phyloP scores from a whole-genome alignment of 2,888 invertebrate genomes.

The Metopia argyrocephala region DNA sequence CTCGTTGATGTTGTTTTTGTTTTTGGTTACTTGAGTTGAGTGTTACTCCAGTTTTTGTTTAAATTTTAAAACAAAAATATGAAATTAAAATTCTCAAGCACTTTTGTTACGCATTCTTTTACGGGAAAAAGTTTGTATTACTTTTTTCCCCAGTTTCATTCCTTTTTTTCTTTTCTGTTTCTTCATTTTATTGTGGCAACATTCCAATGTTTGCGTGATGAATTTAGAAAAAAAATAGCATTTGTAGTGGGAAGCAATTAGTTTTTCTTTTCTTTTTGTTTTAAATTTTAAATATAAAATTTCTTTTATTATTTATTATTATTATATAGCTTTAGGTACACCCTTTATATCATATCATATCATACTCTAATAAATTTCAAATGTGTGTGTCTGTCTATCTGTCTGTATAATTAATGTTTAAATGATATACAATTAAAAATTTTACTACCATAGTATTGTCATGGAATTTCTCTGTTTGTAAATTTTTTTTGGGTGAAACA shows the following conservation, averaged over 20 bases:
- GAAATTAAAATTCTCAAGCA: constrained; percentile 44
- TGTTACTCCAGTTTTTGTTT: constrained; percentile 33
- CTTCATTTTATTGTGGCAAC: constrained; percentile 26
- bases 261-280: neutral
- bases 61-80: neutral
- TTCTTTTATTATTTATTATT: neutral
- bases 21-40: neutral
- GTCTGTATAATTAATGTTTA: constrained; percentile 32
- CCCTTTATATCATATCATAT: neutral
- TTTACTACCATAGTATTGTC: neutral
- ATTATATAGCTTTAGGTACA: neutral
- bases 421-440: neutral
- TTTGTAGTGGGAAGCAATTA: constrained; percentile 34
- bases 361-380: neutral
- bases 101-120: constrained; percentile 57
- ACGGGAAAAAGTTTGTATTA: constrained; percentile 42
- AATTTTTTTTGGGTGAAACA: too few relatives aligned
- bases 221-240: constrained; percentile 41
- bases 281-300: neutral
- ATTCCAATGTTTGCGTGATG: constrained; percentile 60
- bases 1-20: neutral
- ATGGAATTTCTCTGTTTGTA: too few relatives aligned
- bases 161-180: neutral
- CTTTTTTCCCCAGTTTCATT: constrained; percentile 5
- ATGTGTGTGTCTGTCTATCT: too few relatives aligned